Conservation (phyloP, 2,888 invertebrate species). For the Graphium colonna region DNA sequence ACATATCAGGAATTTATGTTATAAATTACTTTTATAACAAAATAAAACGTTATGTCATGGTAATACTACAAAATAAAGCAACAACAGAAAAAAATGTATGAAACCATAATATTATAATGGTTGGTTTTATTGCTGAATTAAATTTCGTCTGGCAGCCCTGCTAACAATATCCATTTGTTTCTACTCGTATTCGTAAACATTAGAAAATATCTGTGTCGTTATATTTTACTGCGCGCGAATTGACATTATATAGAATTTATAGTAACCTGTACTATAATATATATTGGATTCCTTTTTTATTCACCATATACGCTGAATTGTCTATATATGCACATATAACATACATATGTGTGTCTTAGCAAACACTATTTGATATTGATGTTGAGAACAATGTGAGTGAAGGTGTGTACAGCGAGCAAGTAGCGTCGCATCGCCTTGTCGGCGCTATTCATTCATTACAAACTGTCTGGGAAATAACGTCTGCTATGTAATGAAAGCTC, state of each 20-base stretch:
- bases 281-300: no score
- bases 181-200: neutral
- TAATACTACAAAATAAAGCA: no score
- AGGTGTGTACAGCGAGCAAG: slow-evolving; percentile 16
- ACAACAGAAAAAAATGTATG: neutral
- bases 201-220: slow-evolving; percentile 33
- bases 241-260: no score
- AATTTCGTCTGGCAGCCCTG: neutral
- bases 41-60: no score
- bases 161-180: neutral
- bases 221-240: no score
- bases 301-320: no score
- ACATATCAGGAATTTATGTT: no score
- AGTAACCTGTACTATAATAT: no score
- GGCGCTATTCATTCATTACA: slow-evolving; percentile 19
- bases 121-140: neutral
- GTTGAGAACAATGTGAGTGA: slow-evolving; percentile 36
- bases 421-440: slow-evolving; percentile 3
- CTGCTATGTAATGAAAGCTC: slow-evolving; percentile 12
- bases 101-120: neutral
- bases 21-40: no score
- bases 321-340: no score
- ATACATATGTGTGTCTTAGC: slow-evolving; percentile 43
- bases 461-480: slow-evolving; percentile 8
- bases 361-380: slow-evolving; percentile 61